phyloP scores from a whole-genome alignment of 1,140 invertebrate genomes.

The Andrena cerasifolii region DNA sequence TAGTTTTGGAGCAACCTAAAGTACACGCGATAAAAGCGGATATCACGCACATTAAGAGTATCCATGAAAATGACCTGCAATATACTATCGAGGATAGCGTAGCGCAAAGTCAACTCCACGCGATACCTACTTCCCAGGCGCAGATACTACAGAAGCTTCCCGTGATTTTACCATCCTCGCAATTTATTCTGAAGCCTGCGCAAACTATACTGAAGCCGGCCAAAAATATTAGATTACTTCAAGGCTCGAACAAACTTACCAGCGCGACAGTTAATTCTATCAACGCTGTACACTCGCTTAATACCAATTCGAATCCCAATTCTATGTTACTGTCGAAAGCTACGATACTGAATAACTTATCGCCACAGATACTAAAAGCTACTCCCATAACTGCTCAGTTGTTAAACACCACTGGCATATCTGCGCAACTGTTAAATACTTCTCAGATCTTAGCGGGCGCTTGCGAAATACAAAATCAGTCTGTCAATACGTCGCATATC shows the following conservation, averaged over 20 bases:
- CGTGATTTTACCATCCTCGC: constrained; percentile 57
- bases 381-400: constrained; percentile 67
- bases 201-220: constrained; percentile 69
- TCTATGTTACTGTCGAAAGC: constrained; percentile 74
- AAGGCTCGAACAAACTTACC: constrained; percentile 64
- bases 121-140: constrained; percentile 39
- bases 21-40: constrained; percentile 22
- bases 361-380: constrained; percentile 68
- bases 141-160: constrained; percentile 63
- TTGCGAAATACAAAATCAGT: constrained; percentile 52
- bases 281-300: constrained; percentile 45
- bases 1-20: constrained; percentile 52
- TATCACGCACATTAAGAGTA: constrained; percentile 22
- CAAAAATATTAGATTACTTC: constrained; percentile 73
- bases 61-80: constrained; percentile 32
- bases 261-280: constrained; percentile 45
- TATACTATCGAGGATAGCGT: constrained; percentile 46
- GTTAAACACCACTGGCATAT: constrained; percentile 70
- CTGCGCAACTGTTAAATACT: constrained; percentile 69
- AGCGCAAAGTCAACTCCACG: constrained; percentile 39
- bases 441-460: constrained; percentile 62
- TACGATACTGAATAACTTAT: constrained; percentile 70
- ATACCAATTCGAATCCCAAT: constrained; percentile 59
- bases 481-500: constrained; percentile 50
- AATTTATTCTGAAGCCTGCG: constrained; percentile 70